A percentile compares a stretch with the other conserved stretches of the same genome.
phyloP scores from a whole-genome alignment of 1,140 invertebrate genomes.

The Bombus affinis region DNA sequence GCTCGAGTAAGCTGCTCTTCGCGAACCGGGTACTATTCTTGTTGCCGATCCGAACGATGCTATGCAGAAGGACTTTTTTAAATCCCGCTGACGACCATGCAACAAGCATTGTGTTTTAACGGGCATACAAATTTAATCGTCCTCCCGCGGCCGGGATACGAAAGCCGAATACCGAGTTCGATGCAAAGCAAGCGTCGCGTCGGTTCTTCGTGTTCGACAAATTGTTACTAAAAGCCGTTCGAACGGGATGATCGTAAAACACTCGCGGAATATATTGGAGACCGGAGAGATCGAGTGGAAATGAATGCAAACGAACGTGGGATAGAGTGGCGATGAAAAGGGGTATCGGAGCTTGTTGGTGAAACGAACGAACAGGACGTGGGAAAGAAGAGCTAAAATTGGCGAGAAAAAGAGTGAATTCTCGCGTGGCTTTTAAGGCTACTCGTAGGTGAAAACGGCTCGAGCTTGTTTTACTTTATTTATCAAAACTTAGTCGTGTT shows the following conservation, averaged over 20 bases:
- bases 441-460: neutral
- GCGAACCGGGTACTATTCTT: conserved; percentile 17
- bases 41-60: conserved; percentile 2
- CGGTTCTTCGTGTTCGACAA: conserved; percentile 9
- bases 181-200: conserved; percentile 3
- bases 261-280: neutral
- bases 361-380: neutral
- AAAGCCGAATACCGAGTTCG: neutral
- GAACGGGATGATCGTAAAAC: conserved; percentile 19
- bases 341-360: neutral
- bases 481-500: neutral
- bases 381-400: neutral
- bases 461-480: neutral
- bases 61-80: neutral
- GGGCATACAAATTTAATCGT: conserved; percentile 38
- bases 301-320: conserved; percentile 14
- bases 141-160: neutral
- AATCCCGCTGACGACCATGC: conserved; percentile 21
- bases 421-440: neutral
- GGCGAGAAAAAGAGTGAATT: neutral
- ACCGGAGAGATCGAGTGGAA: neutral
- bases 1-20: conserved; percentile 32
- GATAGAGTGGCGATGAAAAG: neutral
- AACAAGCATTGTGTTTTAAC: conserved; percentile 25
- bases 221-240: conserved; percentile 19